A percentile compares a stretch with the other conserved stretches of the same genome.
These are phyloP conservation scores for Mustela lutreola DNA, from an alignment of 2,113 vertebrate species.

Conservation along the genomic window DNA sequence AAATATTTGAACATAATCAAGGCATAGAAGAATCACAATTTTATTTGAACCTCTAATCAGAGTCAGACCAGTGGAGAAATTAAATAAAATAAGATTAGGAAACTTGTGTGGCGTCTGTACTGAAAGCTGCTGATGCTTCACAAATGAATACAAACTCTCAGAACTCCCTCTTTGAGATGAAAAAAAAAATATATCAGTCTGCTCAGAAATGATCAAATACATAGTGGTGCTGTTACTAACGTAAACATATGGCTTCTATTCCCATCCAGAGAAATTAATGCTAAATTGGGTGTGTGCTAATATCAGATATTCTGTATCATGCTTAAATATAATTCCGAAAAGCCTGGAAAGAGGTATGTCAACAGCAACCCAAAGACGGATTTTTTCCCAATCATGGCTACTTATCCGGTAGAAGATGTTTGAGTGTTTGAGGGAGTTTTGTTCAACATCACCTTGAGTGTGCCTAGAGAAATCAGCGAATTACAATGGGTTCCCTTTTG, in stretches of 20 bases:
- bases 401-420: not conserved
- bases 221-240: not conserved
- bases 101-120: constrained; percentile 16
- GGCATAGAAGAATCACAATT: constrained; percentile 36
- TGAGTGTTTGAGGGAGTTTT: constrained; percentile 57
- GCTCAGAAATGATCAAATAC: constrained; percentile 27
- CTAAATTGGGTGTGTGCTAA: constrained; percentile 56
- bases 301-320: not conserved
- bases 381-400: not conserved
- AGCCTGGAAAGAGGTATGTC: not conserved
- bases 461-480: constrained; percentile 21
- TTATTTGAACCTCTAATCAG: constrained; percentile 56
- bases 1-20: constrained; percentile 55
- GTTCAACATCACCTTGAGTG: not conserved
- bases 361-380: not conserved
- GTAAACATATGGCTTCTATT: constrained; percentile 54
- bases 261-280: constrained; percentile 67
- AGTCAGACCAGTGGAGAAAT: constrained; percentile 63
- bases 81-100: constrained; percentile 66
- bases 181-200: not conserved
- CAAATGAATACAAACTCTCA: constrained; percentile 53
- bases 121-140: constrained; percentile 58
- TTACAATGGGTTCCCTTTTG: not conserved
- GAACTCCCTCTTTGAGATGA: constrained; percentile 42
- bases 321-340: constrained; percentile 60